Conservation (phyloP, 2,113 vertebrate genomes). For the Phalacrocorax brasilianus region DNA sequence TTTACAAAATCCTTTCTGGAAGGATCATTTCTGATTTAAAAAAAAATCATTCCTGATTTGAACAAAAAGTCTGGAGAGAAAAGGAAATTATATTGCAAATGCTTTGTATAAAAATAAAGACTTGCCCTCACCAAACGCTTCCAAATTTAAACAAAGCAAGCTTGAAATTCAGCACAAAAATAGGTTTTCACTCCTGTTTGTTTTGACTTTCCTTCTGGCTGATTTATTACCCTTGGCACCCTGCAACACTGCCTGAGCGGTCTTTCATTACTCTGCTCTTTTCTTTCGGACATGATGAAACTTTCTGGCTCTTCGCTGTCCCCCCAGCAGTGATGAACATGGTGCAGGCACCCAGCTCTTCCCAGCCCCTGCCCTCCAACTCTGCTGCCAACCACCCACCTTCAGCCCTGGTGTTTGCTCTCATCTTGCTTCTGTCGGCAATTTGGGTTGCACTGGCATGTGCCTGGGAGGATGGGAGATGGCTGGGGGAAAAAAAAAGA, state of each 20-base stretch:
- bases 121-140: not conserved
- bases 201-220: constrained; percentile 27
- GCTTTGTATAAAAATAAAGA: not conserved
- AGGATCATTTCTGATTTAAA: not conserved
- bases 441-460: not conserved
- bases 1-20: not conserved
- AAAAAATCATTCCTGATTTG: not conserved
- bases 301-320: constrained; percentile 43
- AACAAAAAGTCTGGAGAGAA: not conserved
- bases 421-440: not conserved
- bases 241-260: not conserved
- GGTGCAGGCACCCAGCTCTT: not conserved
- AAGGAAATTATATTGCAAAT: not conserved
- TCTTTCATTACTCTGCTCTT: constrained; percentile 37
- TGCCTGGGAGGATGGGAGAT: not conserved
- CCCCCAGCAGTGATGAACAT: not conserved
- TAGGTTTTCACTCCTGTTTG: constrained; percentile 12
- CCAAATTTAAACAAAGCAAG: not conserved
- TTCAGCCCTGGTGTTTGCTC: fast-evolving
- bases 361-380: not conserved
- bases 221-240: constrained; percentile 47
- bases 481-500: fast-evolving
- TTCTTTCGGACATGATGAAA: constrained; percentile 45
- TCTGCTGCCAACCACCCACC: constrained; percentile 2
- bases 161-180: constrained; percentile 2